Base-by-base conservation (phyloP, 2,113 vertebrate genomes). In the Pachypanchax playfairii region DNA sequence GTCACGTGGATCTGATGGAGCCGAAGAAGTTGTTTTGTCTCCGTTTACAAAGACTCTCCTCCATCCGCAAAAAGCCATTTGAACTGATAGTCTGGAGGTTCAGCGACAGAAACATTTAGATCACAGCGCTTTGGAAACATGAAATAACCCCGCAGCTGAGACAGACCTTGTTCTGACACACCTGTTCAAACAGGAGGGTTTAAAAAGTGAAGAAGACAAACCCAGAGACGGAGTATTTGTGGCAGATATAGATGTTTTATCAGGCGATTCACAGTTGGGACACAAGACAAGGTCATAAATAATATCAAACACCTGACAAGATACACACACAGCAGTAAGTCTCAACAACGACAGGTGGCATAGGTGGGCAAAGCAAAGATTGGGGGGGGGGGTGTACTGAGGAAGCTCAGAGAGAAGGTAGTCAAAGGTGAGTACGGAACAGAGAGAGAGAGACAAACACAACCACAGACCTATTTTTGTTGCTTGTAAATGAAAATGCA, bases 251-350 rank as follows among this genome's bases (percentile, higher is more conserved):
- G 88, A 91, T 86, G 81, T 89, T 85, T 92, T 91, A 91, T 92
- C 91, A 91, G 90, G 87, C 82, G 79, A 85, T 91, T 92, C 90
- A 93, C 90, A 91, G 90, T 89, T 21, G 77, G 87, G 91, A 92
- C 90, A 92, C 91, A 88, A 92, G 92, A 93, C 92, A 90, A 91
- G 85, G 86, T 91, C 88, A 91, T 91, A 91, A 92, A 93, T 91
- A 88, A 93, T 91, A 92, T 85, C 85, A 65, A 92, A 90, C 90
- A 91, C 79, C 83, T 89, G 90, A 92, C 91, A 90, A 86, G 64
- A 84, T 89, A 92, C 83, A 70, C 83, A 70, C 85, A 91, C 89
- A 90, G 87, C 85, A 90, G 84, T 84, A 84, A 35, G 72, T 87
- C 79, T 88, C 35, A 85, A 90, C 83, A 84, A 83, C 69, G 44